Conservation (phyloP, 2,888 invertebrate species). For the Brachyopa scutellaris region DNA sequence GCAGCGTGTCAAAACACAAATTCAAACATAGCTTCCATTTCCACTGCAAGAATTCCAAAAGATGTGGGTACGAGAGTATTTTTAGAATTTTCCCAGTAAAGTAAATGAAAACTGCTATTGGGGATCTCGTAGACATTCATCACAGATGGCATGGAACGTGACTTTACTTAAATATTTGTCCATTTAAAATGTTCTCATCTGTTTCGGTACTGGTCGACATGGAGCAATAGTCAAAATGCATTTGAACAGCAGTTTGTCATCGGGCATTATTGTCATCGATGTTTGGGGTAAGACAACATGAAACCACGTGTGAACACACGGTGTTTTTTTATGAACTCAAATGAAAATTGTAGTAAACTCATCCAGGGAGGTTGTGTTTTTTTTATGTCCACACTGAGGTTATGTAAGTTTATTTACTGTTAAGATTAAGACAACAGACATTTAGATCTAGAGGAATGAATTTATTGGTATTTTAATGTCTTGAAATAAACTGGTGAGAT, state of each 20-base stretch:
- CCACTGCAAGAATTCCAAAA: background rate
- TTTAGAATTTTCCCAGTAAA: conserved; percentile 39
- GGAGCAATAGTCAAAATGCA: conserved; percentile 24
- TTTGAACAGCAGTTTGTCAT: conserved; percentile 67
- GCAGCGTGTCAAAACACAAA: no score
- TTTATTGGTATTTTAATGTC: background rate
- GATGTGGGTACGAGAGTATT: background rate
- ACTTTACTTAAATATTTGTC: conserved; percentile 68
- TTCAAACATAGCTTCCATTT: background rate
- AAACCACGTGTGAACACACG: conserved; percentile 36
- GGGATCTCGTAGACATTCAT: conserved; percentile 41
- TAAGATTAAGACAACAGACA: background rate
- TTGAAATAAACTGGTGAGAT: no score
- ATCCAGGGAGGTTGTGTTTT: background rate
- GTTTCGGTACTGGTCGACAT: background rate
- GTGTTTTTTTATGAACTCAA: conserved; percentile 20
- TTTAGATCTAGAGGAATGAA: conserved; percentile 1
- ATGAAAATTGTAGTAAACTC: conserved; percentile 14
- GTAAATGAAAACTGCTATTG: conserved; percentile 39
- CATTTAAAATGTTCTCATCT: conserved; percentile 41
- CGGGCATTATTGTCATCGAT: conserved; percentile 28
- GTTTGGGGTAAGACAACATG: background rate
- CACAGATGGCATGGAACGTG: conserved; percentile 58
- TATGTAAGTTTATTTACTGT: background rate
- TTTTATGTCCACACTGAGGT: background rate